Conservation (phyloP, 2,113 vertebrate genomes). For the human (Homo sapiens) region DNA sequence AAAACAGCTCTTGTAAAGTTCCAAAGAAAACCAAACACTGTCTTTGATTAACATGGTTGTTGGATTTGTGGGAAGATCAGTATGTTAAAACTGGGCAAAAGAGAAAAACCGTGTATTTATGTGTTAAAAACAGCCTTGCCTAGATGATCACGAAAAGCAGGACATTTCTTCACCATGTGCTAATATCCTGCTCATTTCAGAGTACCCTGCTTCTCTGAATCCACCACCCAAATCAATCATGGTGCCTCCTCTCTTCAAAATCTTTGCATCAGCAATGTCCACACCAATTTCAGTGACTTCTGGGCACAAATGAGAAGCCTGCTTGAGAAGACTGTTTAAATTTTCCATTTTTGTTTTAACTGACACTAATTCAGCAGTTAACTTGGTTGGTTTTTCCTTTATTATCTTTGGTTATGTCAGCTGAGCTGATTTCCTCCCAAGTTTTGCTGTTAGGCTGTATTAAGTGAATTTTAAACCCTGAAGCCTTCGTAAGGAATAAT, state of each 20-base stretch:
- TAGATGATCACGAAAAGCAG: background rate
- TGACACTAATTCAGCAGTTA: fast-evolving
- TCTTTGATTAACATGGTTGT: background rate
- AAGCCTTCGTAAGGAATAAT: background rate
- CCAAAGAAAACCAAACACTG: background rate
- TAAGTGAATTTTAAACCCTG: background rate
- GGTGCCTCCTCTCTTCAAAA: background rate
- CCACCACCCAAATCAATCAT: fast-evolving
- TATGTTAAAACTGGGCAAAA: background rate
- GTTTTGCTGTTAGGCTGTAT: background rate
- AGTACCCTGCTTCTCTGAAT: background rate
- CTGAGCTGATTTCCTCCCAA: background rate
- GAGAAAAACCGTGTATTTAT: background rate
- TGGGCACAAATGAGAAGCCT: too few species aligned
- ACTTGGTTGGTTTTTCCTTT: background rate
- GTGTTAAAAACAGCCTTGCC: background rate
- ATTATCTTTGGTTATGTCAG: background rate
- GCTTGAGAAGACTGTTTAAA: background rate
- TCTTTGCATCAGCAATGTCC: background rate
- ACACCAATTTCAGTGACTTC: background rate
- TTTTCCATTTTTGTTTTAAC: background rate
- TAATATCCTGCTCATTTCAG: background rate
- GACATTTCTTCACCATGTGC: background rate
- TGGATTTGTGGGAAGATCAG: background rate
- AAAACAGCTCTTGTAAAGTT: background rate